These are phyloP conservation scores for Chionomys nivalis DNA, from an alignment of 2,113 vertebrate genomes.

Conservation along the genomic window DNA sequence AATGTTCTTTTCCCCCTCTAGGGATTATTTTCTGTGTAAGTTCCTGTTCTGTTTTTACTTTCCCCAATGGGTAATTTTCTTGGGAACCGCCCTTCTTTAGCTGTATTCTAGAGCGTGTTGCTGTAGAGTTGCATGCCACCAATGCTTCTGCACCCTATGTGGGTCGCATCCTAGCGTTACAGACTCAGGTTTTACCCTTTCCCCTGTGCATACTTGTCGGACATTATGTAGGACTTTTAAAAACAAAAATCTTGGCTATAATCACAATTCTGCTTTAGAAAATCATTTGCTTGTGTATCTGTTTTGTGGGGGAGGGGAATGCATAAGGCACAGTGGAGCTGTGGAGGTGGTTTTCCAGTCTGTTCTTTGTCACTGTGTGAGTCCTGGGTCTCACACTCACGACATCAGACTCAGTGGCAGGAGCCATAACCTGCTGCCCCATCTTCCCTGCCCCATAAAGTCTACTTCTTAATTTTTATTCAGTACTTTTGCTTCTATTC, in stretches of 20 bases:
- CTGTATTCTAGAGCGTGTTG: background rate
- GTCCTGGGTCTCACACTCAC: background rate
- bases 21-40: background rate
- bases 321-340: background rate
- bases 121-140: background rate
- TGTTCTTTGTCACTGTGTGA: background rate
- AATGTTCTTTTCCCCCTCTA: conserved; percentile 4
- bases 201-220: background rate
- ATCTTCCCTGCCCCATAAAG: background rate
- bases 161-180: background rate
- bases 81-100: background rate
- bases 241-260: conserved; percentile 25
- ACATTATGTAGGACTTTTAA: background rate
- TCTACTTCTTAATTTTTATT: background rate
- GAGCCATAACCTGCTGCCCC: background rate
- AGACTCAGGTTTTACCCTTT: background rate
- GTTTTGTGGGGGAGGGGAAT: background rate
- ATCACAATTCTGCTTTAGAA: background rate
- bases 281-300: background rate
- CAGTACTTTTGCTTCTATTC: conserved; percentile 13
- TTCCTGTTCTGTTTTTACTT: background rate
- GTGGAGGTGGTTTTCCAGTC: background rate
- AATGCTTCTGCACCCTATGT: background rate
- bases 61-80: background rate
- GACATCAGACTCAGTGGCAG: background rate